phyloP scores from a whole-genome alignment of 2,113 vertebrate species.

The Phalacrocorax pelagicus region DNA sequence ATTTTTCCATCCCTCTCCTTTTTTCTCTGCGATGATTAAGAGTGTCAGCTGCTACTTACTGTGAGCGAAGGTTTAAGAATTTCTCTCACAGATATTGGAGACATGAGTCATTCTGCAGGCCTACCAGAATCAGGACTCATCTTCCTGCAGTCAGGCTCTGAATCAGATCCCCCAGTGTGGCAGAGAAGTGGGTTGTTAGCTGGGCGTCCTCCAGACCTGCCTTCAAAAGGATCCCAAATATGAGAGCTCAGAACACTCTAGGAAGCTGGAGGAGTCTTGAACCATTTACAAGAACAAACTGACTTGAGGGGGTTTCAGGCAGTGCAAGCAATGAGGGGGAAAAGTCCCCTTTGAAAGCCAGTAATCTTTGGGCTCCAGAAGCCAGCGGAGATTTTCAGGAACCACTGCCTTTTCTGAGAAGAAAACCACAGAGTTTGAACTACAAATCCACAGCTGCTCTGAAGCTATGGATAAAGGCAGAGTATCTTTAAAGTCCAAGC shows the following conservation, averaged over 20 bases:
- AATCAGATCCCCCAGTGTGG: background rate
- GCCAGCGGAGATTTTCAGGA: background rate
- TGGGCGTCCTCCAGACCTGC: background rate
- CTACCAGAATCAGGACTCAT: background rate
- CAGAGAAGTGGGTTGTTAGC: background rate
- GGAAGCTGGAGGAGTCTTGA: background rate
- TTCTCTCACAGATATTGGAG: background rate
- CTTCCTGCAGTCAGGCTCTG: constrained; percentile 3
- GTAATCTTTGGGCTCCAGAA: background rate
- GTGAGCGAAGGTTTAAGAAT: constrained; percentile 22
- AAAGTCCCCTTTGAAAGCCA: background rate
- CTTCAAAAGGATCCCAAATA: background rate
- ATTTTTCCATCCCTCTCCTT: background rate
- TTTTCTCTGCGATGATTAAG: background rate
- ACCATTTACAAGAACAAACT: background rate
- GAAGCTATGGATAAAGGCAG: background rate
- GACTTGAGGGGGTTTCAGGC: background rate
- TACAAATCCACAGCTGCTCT: background rate
- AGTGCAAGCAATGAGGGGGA: background rate
- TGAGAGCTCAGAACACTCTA: background rate
- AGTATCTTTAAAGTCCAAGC: background rate
- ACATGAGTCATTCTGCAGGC: background rate
- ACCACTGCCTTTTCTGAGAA: background rate
- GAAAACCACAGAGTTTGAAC: background rate
- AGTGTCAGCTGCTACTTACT: background rate